Percentiles rank a stretch among this genome's conserved stretches.
Conservation (phyloP, 92 coral and sea anemone genomes). For the Palythoa caribaeorum region DNA sequence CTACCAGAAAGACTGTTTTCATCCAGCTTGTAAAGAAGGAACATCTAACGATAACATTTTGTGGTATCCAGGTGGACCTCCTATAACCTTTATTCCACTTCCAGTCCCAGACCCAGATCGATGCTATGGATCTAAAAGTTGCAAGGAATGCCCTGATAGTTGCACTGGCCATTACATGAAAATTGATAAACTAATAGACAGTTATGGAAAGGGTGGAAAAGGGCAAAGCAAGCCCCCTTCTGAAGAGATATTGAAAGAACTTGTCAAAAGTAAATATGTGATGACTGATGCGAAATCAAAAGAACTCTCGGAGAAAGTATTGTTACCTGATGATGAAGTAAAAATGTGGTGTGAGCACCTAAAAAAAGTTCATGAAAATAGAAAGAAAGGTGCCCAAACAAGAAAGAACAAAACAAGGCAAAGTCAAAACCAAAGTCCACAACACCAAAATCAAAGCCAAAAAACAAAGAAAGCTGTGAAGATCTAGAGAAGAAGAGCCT, state of each 20-base stretch:
- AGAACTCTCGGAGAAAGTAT: constrained; percentile 46
- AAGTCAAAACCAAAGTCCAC: no score
- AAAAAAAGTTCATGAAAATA: constrained; percentile 51
- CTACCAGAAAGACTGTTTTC: not conserved
- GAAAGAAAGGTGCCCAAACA: constrained; percentile 40
- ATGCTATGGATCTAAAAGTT: constrained; percentile 37
- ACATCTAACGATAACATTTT: not conserved
- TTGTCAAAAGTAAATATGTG: constrained; percentile 30
- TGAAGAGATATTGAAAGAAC: constrained; percentile 16
- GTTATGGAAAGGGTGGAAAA: constrained; percentile 27
- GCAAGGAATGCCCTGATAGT: constrained; percentile 31
- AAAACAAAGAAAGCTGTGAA: no score
- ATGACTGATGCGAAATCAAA: constrained; percentile 39
- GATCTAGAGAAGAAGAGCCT: constrained; percentile 26
- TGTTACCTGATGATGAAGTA: constrained; percentile 47
- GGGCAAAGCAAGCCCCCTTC: constrained; percentile 51
- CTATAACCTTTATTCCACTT: not conserved
- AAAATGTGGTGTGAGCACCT: constrained; percentile 60
- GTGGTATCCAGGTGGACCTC: not conserved
- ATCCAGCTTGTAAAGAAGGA: not conserved
- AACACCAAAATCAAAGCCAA: no score
- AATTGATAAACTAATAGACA: constrained; percentile 32
- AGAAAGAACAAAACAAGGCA: constrained; percentile 35
- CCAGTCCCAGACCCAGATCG: constrained; percentile 53
- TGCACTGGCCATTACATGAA: constrained; percentile 64